Percentiles rank a stretch among this genome's conserved stretches.
Evolutionary conservation across 2,888 invertebrate species (phyloP).

Genomic region (Acheta domesticus): DNA sequence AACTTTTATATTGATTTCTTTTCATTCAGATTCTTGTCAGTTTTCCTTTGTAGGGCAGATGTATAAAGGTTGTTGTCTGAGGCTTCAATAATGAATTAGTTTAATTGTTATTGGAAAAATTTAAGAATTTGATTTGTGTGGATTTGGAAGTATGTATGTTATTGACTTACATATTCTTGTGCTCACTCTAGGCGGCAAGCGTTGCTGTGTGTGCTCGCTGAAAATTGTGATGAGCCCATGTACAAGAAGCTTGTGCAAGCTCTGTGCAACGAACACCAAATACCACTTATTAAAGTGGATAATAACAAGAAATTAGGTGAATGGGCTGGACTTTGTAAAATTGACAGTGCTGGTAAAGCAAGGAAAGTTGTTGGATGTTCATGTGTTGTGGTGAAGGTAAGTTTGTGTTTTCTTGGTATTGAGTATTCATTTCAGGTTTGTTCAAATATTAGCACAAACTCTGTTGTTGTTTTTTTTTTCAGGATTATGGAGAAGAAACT

Average conservation of each 20-base stretch:
- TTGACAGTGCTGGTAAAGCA: conserved; percentile 98
- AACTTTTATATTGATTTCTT: too few relatives aligned
- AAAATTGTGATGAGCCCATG: conserved; percentile 96
- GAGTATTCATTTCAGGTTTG: too few relatives aligned
- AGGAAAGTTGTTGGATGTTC: conserved; percentile 98
- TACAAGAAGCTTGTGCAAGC: conserved; percentile 98
- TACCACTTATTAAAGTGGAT: conserved; percentile 91
- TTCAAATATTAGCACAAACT: too few relatives aligned
- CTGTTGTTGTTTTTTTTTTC: conserved; percentile 45
- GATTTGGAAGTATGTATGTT: too few relatives aligned
- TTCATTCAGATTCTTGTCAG: too few relatives aligned
- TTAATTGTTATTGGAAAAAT: too few relatives aligned
- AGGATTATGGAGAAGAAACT: conserved; percentile 98
- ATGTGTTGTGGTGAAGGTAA: conserved; percentile 91
- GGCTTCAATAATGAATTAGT: too few relatives aligned
- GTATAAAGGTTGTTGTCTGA: too few relatives aligned
- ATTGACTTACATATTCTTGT: too few relatives aligned
- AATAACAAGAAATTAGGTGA: conserved; percentile 99
- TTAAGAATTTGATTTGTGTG: too few relatives aligned
- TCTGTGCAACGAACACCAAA: conserved; percentile 96
- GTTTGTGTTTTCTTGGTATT: conserved; percentile 35
- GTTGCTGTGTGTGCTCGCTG: conserved; percentile 91
- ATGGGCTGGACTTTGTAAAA: conserved; percentile 99
- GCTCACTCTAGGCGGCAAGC: conserved; percentile 76
- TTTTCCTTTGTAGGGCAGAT: too few relatives aligned